These are phyloP conservation scores for Zonitis immaculata DNA, from an alignment of 2,888 invertebrate species.

Conservation along the genomic window DNA sequence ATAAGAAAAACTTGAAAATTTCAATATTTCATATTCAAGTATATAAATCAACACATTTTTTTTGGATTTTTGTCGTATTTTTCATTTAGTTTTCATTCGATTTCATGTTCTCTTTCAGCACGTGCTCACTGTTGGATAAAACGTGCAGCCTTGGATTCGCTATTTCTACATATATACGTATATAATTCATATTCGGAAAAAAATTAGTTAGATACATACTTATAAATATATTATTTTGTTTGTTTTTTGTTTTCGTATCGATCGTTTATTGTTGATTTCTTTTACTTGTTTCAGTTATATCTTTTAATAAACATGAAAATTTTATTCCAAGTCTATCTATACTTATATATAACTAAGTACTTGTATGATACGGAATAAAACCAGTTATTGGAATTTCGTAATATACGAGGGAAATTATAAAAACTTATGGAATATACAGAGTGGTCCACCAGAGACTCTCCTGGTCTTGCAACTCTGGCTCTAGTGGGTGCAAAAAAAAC, in stretches of 20 bases:
- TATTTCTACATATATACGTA: background rate
- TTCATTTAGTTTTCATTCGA: background rate
- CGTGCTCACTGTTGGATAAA: slow-evolving; percentile 2
- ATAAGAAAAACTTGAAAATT: background rate
- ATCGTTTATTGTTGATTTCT: background rate
- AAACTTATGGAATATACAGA: too few relatives aligned
- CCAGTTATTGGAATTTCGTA: slow-evolving; percentile 5
- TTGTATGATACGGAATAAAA: slow-evolving; percentile 2
- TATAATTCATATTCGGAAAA: background rate
- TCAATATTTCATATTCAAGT: background rate
- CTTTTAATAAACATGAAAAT: slow-evolving; percentile 2
- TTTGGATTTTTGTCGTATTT: background rate
- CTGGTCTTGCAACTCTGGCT: too few relatives aligned
- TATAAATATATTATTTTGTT: too few relatives aligned
- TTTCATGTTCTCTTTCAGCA: background rate
- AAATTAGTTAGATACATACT: too few relatives aligned
- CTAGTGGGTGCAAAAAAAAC: too few relatives aligned
- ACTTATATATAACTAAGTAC: background rate
- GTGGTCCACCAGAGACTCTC: too few relatives aligned
- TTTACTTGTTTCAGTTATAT: background rate
- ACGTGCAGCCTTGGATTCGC: slow-evolving; percentile 2
- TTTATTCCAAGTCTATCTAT: background rate
- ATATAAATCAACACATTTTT: background rate
- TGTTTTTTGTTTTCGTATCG: too few relatives aligned
- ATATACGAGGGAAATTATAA: too few relatives aligned